A percentile compares a stretch with the other conserved stretches of the same genome.
phyloP scores from a whole-genome alignment of 2,797 vertebrate species.

The Cottoperca gobio region DNA sequence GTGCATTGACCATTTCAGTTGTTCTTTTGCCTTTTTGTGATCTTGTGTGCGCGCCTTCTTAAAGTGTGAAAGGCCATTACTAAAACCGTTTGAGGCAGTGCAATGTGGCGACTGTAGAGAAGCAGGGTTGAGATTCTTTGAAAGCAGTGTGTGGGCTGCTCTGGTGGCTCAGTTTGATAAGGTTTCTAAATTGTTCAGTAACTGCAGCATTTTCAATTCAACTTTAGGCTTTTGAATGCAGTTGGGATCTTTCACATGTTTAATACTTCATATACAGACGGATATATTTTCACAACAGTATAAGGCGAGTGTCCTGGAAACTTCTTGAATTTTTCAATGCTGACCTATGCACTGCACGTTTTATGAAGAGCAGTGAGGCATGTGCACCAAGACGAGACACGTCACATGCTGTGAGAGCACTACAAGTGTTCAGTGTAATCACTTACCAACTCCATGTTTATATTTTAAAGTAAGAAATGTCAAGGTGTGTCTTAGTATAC shows the following conservation, averaged over 20 bases:
- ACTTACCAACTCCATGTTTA: not conserved
- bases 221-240: conserved; percentile 25
- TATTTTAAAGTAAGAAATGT: conserved; percentile 10
- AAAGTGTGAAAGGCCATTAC: conserved; percentile 44
- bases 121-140: conserved; percentile 31
- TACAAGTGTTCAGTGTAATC: not conserved
- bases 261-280: not conserved
- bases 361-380: not conserved
- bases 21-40: conserved; percentile 36
- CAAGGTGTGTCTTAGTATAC: not conserved
- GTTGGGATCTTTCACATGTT: conserved; percentile 9
- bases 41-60: conserved; percentile 33
- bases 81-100: conserved; percentile 39
- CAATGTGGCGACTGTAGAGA: conserved; percentile 21
- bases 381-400: not conserved
- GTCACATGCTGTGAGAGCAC: not conserved
- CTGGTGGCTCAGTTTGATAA: conserved; percentile 41
- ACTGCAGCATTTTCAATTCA: conserved; percentile 37
- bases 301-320: not conserved
- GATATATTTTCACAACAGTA: not conserved
- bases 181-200: conserved; percentile 45
- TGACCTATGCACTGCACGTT: not conserved
- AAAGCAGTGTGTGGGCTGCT: conserved; percentile 55
- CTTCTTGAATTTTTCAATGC: conserved; percentile 9
- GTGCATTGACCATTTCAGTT: conserved; percentile 36